These are phyloP conservation scores for Periparus ater DNA, from an alignment of 2,797 vertebrate genomes.

Conservation along the genomic window DNA sequence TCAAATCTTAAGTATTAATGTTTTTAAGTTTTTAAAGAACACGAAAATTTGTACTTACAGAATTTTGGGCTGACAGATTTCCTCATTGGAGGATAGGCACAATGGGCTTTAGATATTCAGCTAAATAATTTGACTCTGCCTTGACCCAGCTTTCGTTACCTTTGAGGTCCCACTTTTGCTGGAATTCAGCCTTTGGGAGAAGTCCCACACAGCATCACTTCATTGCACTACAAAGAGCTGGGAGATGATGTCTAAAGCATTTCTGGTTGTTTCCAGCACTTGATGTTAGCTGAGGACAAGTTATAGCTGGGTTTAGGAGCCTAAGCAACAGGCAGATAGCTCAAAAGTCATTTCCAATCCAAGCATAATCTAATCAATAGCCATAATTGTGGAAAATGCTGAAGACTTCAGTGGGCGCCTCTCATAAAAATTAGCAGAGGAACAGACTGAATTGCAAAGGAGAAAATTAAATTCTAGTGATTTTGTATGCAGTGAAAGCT, in stretches of 20 bases:
- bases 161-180: background rate
- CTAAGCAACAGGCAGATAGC: background rate
- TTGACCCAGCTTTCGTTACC: background rate
- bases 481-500: background rate
- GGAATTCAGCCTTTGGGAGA: background rate
- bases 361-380: background rate
- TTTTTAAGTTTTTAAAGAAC: background rate
- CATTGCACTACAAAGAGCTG: background rate
- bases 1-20: background rate
- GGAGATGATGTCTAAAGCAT: background rate
- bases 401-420: background rate
- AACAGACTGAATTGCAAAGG: background rate
- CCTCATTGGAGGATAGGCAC: background rate
- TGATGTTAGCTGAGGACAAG: background rate
- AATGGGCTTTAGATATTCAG: background rate
- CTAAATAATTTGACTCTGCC: background rate
- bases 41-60: background rate
- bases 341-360: background rate
- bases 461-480: background rate
- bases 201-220: rapidly evolving
- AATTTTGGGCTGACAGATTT: background rate
- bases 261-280: background rate
- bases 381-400: background rate
- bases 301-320: background rate
- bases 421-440: background rate